Base-by-base conservation (phyloP, 2,113 vertebrate genomes). In the Microtus montanus region DNA sequence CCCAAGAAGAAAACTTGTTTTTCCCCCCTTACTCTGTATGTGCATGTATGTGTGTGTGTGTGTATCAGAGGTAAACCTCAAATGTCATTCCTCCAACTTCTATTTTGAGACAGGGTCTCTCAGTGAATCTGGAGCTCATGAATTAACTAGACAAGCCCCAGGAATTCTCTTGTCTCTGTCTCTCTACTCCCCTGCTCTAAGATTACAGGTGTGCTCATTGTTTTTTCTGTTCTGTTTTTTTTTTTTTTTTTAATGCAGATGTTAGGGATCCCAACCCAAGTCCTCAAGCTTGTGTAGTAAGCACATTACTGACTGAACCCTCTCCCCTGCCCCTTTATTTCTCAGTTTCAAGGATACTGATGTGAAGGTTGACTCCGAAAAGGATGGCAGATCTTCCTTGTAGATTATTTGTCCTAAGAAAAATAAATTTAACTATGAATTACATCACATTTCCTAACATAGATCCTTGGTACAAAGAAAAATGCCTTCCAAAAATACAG, bases 401-500 rank as follows among this genome's bases (percentile, higher is more conserved):
- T 14, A 38, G 30, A 47, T 75, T 66, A n/a, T 33, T 44, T 19
- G 86, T 70, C 74, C 35, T 24, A 35, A 77, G n/a, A 52, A 82
- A 89, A 92, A 88, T 66, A n/a, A 85, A 85, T 66, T 20, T 84
- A 95, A 52, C 38, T 84, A 44, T 20, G 47, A 92, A 79, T 70
- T 47, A 47, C 17, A 3, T 90, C 85, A 74, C 10, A 83, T 64
- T 89, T 91, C 80, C 74, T 68, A 70, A 89, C 19, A 94, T 33
- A 85, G 73, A 95, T 84, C 44, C 58, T 64, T 77, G 75, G 15
- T 58, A 15, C 7, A 82, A 4, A 91, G 28, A 47, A 92, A 92
- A 88, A 35, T 49, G 92, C 47, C 38, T 93, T 91, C 71, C 88
- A 88, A 88, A 95, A 93, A 75, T 49, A 61, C 19, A 87, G 87